Evolutionary conservation across 2,888 invertebrate species (phyloP), one percentile per base, ranked within the genome.

Genomic region (Microctonus brassicae): DNA sequence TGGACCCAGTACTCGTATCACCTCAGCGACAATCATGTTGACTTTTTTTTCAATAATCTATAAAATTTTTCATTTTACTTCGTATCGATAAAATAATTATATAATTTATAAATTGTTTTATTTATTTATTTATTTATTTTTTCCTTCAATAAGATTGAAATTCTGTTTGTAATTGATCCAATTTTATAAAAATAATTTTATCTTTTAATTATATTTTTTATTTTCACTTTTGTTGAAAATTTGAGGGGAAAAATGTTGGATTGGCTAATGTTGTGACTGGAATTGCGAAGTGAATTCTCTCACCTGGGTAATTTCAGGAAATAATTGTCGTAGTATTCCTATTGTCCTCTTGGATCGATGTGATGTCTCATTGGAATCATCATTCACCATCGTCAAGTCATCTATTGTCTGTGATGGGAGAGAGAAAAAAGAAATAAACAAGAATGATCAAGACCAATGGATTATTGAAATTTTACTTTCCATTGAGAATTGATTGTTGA

Each of bases 281-380:
- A 33, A 17, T 29, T 64, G 33, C 20, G 17, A 60, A 20, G 20
- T 11, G 20, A 60, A 52, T 74, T 47, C 72, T 79, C 83, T 88
- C 91, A 94, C 94, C 93, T 94, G 92, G 75, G 94, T 92, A 80
- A 93, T 89, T 69, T 91, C 90, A 47, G 94, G 94, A 89, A 94
- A 94, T 72, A 93, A 90, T 82, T 93, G 92, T 70, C 94, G 90
- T 78, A 94, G 90, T 82, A 94, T 90, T 81, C 94, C 94, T 83
- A 94, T 93, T 79, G 94, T 94, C 84, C 94, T 90, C 88, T 94
- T 94, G 88, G 92, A 93, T 82, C 94, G 90, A 79, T 92, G 91
- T 85, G 91, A 91, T 77, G 91, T 87, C 85, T 92, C 91, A 74
- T 89, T 89, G 85, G n/a, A n/a, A n/a, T 92, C 91, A 75, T 91